phyloP scores from a whole-genome alignment of 2,113 vertebrate species.

The Anhinga rufa region DNA sequence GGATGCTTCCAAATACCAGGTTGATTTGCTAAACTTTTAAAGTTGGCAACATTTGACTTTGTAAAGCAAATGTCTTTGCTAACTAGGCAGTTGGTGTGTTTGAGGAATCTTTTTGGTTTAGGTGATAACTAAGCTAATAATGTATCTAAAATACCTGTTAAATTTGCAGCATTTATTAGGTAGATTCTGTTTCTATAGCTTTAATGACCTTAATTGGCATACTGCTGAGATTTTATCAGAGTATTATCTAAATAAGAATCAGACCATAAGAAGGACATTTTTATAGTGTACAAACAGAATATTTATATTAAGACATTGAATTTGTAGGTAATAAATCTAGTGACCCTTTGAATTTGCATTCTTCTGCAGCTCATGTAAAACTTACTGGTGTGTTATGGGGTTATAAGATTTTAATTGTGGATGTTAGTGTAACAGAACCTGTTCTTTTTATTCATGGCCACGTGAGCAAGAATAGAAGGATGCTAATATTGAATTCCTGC shows the following conservation, averaged over 20 bases:
- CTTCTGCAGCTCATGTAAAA: conserved; percentile 29
- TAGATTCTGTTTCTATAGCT: conserved; percentile 52
- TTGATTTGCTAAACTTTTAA: conserved; percentile 55
- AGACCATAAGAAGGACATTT: neutral
- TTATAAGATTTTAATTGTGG: conserved; percentile 40
- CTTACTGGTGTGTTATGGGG: conserved; percentile 21
- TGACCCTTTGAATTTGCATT: conserved; percentile 46
- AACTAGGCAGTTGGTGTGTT: conserved; percentile 34
- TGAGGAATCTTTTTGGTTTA: conserved; percentile 46
- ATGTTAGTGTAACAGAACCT: neutral
- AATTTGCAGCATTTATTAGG: conserved; percentile 55
- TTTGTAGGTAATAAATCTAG: conserved; percentile 35
- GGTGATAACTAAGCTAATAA: conserved; percentile 52
- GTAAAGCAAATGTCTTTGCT: conserved; percentile 58
- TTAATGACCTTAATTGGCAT: conserved; percentile 52
- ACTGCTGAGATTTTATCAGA: conserved; percentile 56
- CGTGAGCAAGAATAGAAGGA: neutral
- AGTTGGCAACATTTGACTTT: conserved; percentile 41
- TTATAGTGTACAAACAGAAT: conserved; percentile 28
- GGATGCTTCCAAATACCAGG: conserved; percentile 53
- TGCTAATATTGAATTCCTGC: conserved; percentile 14
- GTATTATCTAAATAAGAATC: conserved; percentile 47
- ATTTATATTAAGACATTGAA: conserved; percentile 35
- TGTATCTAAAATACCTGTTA: conserved; percentile 48
- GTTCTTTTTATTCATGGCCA: conserved; percentile 6